Conservation (phyloP, 2,797 vertebrate species). For the Gambelia wislizenii region DNA sequence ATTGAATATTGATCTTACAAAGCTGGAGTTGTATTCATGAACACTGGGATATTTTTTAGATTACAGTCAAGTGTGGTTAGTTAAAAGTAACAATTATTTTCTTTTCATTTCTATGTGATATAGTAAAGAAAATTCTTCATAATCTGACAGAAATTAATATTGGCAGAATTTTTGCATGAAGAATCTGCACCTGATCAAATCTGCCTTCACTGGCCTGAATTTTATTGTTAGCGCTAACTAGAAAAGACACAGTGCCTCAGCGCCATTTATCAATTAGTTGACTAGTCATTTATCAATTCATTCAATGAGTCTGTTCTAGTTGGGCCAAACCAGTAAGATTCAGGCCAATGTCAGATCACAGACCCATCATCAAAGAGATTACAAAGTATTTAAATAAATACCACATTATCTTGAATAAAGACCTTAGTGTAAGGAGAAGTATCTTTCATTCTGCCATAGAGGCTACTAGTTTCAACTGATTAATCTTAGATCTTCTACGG, state of each 20-base stretch:
- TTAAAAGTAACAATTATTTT: conserved; percentile 13
- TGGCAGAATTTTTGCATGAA: not conserved
- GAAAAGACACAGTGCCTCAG: not conserved
- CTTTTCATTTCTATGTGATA: conserved; percentile 25
- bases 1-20: conserved; percentile 23
- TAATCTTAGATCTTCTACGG: not conserved
- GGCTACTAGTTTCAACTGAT: not conserved
- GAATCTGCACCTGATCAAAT: not conserved
- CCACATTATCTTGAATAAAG: conserved; percentile 14
- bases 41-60: conserved; percentile 16
- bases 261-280: too few relatives aligned
- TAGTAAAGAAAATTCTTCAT: conserved; percentile 18
- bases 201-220: not conserved
- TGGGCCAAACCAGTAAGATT: too few relatives aligned
- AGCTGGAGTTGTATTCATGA: conserved; percentile 20
- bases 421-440: not conserved
- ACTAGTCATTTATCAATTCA: too few relatives aligned
- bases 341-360: not conserved
- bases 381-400: not conserved
- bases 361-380: not conserved
- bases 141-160: conserved; percentile 19
- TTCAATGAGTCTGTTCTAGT: too few relatives aligned
- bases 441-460: not conserved
- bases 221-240: not conserved
- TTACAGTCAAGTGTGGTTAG: conserved; percentile 4